phyloP scores from a whole-genome alignment of 2,888 invertebrate species.

The Petrolisthes cinctipes region DNA sequence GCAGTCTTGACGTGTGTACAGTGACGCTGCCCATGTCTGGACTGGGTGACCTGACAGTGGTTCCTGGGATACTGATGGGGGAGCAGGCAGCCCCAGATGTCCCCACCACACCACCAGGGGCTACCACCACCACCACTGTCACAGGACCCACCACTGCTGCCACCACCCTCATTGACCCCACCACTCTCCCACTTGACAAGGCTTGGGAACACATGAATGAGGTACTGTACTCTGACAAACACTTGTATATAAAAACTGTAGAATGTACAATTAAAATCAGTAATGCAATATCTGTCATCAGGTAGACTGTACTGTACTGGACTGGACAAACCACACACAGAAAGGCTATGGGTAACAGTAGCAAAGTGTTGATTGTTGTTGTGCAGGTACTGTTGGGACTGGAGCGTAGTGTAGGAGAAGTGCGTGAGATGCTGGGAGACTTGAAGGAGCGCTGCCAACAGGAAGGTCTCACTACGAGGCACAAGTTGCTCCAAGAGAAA shows the following conservation, averaged over 20 bases:
- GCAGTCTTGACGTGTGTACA: neutral
- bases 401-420: constrained; percentile 42
- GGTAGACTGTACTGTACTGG: too few relatives aligned
- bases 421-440: constrained; percentile 44
- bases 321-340: neutral
- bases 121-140: constrained; percentile 5
- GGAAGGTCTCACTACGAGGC: constrained; percentile 39
- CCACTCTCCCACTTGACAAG: constrained; percentile 49
- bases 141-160: neutral
- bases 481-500: constrained; percentile 50
- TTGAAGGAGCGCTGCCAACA: constrained; percentile 48
- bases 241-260: neutral
- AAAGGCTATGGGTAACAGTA: neutral
- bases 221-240: constrained; percentile 19
- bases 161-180: constrained; percentile 12
- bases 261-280: too few relatives aligned
- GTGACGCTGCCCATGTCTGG: constrained; percentile 50
- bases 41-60: constrained; percentile 49
- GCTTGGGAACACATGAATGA: constrained; percentile 64
- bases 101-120: constrained; percentile 6
- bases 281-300: too few relatives aligned
- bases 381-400: constrained; percentile 44
- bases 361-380: neutral
- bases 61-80: constrained; percentile 46
- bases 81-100: constrained; percentile 21